Evolutionary conservation across 1,140 invertebrate genomes (phyloP), one percentile per base, ranked within the genome.

Genomic region (Drosophila littoralis): DNA sequence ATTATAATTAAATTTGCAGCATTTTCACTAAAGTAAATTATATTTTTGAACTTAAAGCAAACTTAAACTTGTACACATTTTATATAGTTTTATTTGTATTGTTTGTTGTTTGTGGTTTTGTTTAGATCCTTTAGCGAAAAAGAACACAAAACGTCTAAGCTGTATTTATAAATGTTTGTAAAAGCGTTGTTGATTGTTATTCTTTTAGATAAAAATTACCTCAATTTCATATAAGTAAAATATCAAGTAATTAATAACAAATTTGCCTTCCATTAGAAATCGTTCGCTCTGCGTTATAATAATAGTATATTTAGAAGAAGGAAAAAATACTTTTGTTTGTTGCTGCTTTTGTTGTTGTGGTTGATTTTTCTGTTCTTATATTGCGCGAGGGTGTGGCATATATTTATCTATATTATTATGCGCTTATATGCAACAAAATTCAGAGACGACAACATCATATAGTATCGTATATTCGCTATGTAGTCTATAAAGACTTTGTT

Each of bases 1-100:
- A 89, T 88, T 88, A 88, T 67, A 89, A 83, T 68, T 88, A 88
- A 79, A 83, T 89, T 89, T 88, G 83, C 79, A 86, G 72, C 83
- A 83, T 83, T 85, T 75, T 68, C 67, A 58, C 71, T 85, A 86
- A 82, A 46, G 46, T 89, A 88, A 89, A 83, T 88, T 64, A 77
- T 88, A 80, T 77, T 79, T 48, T 86, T 89, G 83, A 88, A 89
- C 83, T 88, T 88, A 88, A 85, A 88, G 59, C 79, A 70, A 88
- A 88, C 83, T 89, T 88, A 88, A 85, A 74, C 40, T 77, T 83
- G 76, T 88, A 88, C 69, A 74, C 79, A 82, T 76, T 82, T 75
- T 45, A 71, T 75, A 79, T 51, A 40, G 22, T 5, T 45, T 78
- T 79, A 42, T 67, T 72, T 52, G 57, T 59, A 45, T 45, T 45